Percentiles rank a stretch among this genome's conserved stretches.
These are phyloP conservation scores for Patella pellucida DNA, from an alignment of 2,888 invertebrate genomes.

Conservation along the genomic window DNA sequence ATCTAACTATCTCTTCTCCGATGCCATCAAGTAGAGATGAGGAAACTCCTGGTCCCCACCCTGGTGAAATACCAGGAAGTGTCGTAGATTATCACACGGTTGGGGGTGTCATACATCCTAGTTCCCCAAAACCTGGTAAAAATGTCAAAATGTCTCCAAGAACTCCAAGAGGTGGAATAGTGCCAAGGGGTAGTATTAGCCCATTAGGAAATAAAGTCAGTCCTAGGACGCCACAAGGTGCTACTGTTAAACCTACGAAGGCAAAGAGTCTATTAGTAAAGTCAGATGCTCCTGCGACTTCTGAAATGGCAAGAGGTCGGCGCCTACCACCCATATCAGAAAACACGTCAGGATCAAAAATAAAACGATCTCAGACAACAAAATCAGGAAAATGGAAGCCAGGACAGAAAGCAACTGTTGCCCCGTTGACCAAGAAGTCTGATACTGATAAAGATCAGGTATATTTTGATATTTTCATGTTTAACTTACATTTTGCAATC, in stretches of 20 bases:
- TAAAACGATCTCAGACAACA: no score
- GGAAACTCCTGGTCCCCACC: background rate
- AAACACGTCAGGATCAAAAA: background rate
- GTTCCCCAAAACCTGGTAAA: background rate
- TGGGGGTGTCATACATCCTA: background rate
- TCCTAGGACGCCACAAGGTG: background rate
- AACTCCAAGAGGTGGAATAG: background rate
- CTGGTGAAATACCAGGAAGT: background rate
- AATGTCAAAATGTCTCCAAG: background rate
- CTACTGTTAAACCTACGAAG: background rate
- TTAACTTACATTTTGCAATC: no score
- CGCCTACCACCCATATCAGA: background rate
- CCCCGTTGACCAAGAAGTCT: no score
- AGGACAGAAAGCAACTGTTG: no score
- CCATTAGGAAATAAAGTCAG: background rate
- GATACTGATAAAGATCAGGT: no score
- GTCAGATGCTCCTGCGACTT: background rate
- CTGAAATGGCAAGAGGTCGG: background rate
- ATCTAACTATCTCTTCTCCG: background rate
- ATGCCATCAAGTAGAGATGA: background rate
- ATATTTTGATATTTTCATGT: no score
- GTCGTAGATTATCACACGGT: background rate
- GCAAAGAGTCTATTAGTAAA: background rate
- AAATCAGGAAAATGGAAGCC: no score
- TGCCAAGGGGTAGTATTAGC: background rate